A percentile compares a stretch with the other conserved stretches of the same genome.
Conservation (phyloP, 2,113 vertebrate species). For the Papio anubis region DNA sequence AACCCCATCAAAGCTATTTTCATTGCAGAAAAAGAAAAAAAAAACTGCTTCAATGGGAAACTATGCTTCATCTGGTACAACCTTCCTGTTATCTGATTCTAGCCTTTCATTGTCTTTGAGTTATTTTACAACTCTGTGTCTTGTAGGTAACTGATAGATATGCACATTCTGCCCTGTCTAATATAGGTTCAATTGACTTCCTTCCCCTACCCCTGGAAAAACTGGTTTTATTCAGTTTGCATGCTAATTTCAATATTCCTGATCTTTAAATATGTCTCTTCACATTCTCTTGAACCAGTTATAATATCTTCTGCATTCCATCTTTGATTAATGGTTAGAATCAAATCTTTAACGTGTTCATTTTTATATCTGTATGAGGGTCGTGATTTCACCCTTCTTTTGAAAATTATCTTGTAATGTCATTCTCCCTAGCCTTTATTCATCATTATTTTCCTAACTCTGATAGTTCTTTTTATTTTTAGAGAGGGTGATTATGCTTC, state of each 20-base stretch:
- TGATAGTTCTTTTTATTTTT: neutral
- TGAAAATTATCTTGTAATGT: neutral
- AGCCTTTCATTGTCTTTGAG: neutral
- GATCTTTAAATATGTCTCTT: neutral
- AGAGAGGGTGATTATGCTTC: neutral
- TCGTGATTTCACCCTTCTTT: neutral
- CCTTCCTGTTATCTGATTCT: neutral
- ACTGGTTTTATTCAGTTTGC: neutral
- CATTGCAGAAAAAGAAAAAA: neutral
- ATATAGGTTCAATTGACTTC: neutral
- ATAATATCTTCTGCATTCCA: neutral
- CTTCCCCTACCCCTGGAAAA: neutral
- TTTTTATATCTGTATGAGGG: neutral
- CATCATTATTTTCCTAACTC: neutral
- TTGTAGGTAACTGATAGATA: slow-evolving; percentile 5
- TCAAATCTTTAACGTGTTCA: neutral
- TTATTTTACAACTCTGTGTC: neutral
- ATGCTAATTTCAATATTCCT: slow-evolving; percentile 8
- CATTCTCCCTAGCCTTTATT: neutral
- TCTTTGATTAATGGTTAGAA: slow-evolving; percentile 26
- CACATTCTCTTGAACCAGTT: neutral
- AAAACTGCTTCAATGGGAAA: neutral
- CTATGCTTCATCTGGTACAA: neutral
- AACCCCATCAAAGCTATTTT: neutral
- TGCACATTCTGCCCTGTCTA: neutral